These are phyloP conservation scores for Tringa solitaria DNA, from an alignment of 2,113 vertebrate species.

Conservation along the genomic window DNA sequence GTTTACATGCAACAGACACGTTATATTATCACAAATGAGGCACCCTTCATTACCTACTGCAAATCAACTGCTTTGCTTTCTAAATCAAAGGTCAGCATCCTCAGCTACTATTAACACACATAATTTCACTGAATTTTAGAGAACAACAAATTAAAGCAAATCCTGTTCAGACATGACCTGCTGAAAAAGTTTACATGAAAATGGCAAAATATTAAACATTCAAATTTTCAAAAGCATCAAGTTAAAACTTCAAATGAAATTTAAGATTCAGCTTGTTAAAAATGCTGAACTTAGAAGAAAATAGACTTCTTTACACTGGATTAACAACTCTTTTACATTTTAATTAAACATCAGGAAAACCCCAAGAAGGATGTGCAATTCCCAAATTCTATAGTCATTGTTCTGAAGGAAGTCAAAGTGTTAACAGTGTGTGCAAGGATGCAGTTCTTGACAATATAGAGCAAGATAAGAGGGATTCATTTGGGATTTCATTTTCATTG, in stretches of 20 bases:
- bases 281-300: not conserved
- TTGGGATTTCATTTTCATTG: not conserved
- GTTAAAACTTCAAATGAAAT: not conserved
- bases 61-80: not conserved
- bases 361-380: not conserved
- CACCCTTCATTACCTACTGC: not conserved
- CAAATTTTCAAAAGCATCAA: not conserved
- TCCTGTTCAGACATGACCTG: not conserved
- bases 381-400: not conserved
- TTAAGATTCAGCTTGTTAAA: not conserved
- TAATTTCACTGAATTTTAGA: not conserved
- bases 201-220: not conserved
- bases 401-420: not conserved
- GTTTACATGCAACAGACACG: not conserved
- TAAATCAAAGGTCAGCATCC: not conserved
- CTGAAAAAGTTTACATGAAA: not conserved
- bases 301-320: not conserved
- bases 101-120: not conserved
- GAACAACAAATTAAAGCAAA: not conserved
- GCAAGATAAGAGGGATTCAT: not conserved
- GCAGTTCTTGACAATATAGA: not conserved
- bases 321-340: not conserved
- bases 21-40: not conserved
- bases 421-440: not conserved
- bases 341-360: not conserved